These are phyloP conservation scores for Tigriopus californicus DNA, from an alignment of 2,888 invertebrate species.

Conservation along the genomic window DNA sequence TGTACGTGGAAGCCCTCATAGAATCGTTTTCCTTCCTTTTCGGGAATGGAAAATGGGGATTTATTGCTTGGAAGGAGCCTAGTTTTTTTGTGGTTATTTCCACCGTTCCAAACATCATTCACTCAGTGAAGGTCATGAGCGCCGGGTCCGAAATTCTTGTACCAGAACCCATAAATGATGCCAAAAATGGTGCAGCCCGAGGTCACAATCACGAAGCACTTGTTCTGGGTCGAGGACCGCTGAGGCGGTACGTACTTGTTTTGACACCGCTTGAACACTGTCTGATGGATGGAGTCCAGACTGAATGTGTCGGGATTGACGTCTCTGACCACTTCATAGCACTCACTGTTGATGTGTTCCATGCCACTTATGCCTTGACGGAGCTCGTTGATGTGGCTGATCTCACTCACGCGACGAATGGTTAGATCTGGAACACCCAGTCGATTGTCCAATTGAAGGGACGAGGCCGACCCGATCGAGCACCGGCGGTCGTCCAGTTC, in stretches of 20 bases:
- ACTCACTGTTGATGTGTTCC: slow-evolving; percentile 6
- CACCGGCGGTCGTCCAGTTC: background rate
- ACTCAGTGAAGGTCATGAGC: background rate
- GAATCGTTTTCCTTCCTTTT: too few relatives aligned
- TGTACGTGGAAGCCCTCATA: too few relatives aligned
- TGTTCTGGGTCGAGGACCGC: background rate
- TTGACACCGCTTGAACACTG: slow-evolving; percentile 7
- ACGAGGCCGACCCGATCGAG: background rate
- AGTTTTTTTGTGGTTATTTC: too few relatives aligned
- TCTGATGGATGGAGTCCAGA: background rate
- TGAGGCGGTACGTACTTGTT: slow-evolving; percentile 12
- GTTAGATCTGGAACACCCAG: background rate
- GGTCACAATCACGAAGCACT: slow-evolving; percentile 8
- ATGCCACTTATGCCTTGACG: slow-evolving; percentile 4
- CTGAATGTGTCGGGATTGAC: slow-evolving; percentile 5
- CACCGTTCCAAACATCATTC: background rate
- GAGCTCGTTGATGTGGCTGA: slow-evolving; percentile 9
- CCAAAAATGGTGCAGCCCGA: background rate
- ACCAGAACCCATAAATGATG: slow-evolving; percentile 6
- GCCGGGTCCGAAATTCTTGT: slow-evolving; percentile 1
- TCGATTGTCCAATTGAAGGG: background rate
- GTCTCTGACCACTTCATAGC: slow-evolving; percentile 1
- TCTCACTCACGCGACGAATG: slow-evolving; percentile 7
- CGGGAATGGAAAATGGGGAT: too few relatives aligned
- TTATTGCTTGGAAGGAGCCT: too few relatives aligned